Base-by-base conservation (phyloP, 2,113 vertebrate species). In the Tyto alba region DNA sequence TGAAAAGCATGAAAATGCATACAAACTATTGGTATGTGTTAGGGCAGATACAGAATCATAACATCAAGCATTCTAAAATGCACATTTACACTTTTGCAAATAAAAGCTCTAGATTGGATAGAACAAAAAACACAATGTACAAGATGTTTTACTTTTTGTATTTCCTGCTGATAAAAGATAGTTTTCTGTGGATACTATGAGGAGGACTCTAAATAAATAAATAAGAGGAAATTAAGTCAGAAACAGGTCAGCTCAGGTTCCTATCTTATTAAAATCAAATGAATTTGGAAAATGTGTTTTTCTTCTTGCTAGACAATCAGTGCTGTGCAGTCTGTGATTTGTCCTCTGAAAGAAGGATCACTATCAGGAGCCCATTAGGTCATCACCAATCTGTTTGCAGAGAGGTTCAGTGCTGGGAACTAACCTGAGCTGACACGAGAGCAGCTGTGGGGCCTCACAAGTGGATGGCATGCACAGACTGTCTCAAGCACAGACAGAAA, bases 391-490 rank as follows among this genome's bases (percentile, higher is more conserved):
- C 95, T 95, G 93, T 82, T 80, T 0, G 7, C 74, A 57, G 85
- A 1, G 13, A 79, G 57, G 19, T 87, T 95, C 85, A 94, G 63
- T 9, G 57, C 63, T 83, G 90, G 78, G 55, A 96, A 69, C 77
- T 89, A 95, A 96, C 53, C 83, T 16, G 85, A 91, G 88, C 88
- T 96, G 95, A 95, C 93, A 83, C 13, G 2, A 50, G 56, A 81
- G 48, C 92, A 96, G 85, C 92, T 95, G 94, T 40, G 3, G 62
- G 71, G 48, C 93, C 67, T 52, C 68, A 17, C 50, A 23, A 84
- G 71, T 66, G 87, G 34, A 55, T 56, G n/a, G 63, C 50, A 30
- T 5, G 56, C 88, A 91, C 60, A 95, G 78, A 56, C 34, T 0
- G 0, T 55, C 53, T 69, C 1, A 2, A 73, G 29, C 64, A 32